Percentiles rank a stretch among this genome's conserved stretches.
phyloP scores from a whole-genome alignment of 1,140 invertebrate species.

The Drosophila ogumai region DNA sequence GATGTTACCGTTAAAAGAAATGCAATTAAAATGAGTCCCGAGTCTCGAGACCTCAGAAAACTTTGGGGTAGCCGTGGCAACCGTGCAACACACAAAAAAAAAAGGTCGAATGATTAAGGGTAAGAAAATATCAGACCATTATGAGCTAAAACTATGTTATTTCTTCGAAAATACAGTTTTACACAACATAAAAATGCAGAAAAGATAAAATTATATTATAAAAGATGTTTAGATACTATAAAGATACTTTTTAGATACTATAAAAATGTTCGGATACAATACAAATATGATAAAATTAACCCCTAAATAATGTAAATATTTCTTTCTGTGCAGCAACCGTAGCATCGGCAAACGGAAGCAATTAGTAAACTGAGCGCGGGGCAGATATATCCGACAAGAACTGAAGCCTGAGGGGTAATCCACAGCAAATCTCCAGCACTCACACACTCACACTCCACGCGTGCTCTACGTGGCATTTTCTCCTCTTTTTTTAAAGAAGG shows the following conservation, averaged over 20 bases:
- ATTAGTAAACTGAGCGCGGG: slow-evolving; percentile 74
- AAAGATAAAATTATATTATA: not conserved
- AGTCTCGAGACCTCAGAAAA: slow-evolving; percentile 76
- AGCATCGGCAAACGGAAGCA: slow-evolving; percentile 71
- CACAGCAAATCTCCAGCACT: slow-evolving; percentile 65
- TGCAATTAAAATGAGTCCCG: slow-evolving; percentile 81
- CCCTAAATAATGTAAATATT: not conserved
- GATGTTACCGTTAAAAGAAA: slow-evolving; percentile 83
- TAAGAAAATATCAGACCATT: not conserved
- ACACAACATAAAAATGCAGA: not conserved
- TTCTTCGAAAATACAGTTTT: not conserved
- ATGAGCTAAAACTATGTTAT: not conserved
- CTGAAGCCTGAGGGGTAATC: slow-evolving; percentile 46
- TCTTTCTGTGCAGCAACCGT: slow-evolving; percentile 10
- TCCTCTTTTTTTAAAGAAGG: slow-evolving; percentile 12
- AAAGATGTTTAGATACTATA: not conserved
- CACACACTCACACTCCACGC: slow-evolving; percentile 36
- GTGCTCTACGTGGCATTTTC: slow-evolving; percentile 77
- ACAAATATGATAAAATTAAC: not conserved
- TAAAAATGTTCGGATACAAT: too few relatives aligned
- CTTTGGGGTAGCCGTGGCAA: slow-evolving; percentile 38
- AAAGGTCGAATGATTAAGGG: too few relatives aligned
- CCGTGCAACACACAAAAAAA: not conserved
- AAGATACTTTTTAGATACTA: not conserved
- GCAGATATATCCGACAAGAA: slow-evolving; percentile 41